Evolutionary conservation across 92 coral and sea anemone species (phyloP).

Genomic region (Paragorgia papillata): DNA sequence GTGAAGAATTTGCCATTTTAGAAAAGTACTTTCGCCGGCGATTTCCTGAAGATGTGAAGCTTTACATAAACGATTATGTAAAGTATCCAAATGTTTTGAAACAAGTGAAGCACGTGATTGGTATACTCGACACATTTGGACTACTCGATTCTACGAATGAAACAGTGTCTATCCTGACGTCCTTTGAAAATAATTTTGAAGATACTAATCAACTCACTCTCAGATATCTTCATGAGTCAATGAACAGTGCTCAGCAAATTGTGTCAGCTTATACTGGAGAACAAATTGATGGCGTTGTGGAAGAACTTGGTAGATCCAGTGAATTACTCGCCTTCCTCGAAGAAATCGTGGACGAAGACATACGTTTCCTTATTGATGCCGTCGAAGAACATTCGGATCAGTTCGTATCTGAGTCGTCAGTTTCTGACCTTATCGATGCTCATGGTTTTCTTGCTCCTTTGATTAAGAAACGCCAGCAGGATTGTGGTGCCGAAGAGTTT

Average conservation of each 20-base stretch:
- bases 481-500: conserved; percentile 41
- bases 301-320: conserved; percentile 65
- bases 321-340: conserved; percentile 68
- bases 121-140: conserved; percentile 61
- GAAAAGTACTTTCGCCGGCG: conserved; percentile 29
- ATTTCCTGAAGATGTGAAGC: conserved; percentile 1
- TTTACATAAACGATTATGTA: conserved; percentile 45
- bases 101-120: conserved; percentile 53
- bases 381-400: conserved; percentile 98
- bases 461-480: conserved; percentile 57
- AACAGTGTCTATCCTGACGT: conserved; percentile 15
- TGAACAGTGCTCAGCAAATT: conserved; percentile 45
- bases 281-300: conserved; percentile 60
- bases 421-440: conserved; percentile 89
- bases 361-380: conserved; percentile 84
- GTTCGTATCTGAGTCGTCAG: conserved; percentile 83
- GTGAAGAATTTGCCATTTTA: conserved; percentile 58
- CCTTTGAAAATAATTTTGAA: conserved; percentile 20
- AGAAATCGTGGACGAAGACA: conserved; percentile 88
- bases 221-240: conserved; percentile 34
- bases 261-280: conserved; percentile 48
- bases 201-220: conserved; percentile 1
- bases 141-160: conserved; percentile 17
- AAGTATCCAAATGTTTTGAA: conserved; percentile 50
- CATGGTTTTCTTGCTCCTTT: conserved; percentile 80